Base-by-base conservation (phyloP, 2,113 vertebrate genomes). In the Brachypodius melanocephalos region DNA sequence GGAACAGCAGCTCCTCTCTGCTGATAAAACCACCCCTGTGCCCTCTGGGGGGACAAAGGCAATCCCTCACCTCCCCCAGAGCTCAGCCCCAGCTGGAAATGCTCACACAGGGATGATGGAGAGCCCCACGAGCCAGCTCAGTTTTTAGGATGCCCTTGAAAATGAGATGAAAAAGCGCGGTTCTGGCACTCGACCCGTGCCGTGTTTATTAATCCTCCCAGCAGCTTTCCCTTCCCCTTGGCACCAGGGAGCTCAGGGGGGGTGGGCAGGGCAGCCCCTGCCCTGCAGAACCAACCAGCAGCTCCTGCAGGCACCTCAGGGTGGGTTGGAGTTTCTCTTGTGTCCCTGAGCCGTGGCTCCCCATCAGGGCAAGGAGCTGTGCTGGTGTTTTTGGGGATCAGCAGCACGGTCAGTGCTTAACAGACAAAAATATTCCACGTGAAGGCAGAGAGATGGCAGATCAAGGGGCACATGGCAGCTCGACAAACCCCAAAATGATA, bases 111-210 rank as follows among this genome's bases (percentile, higher is more conserved):
- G 75, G 90, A 87, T 85, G 97, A 77, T 63, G 1, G 78, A 92
- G 93, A 90, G 89, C 3, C 3, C 75, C 12, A 26, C 25, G 21
- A 83, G 84, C 5, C n/a, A 95, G 75, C 96, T 97, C 89, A 78
- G 13, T 83, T 95, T 90, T 66, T 55, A 12, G 95, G 52, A 65
- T 9, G 89, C 68, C 97, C 97, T 97, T 97, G 97, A 91, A 97
- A 97, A 97, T 32, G 78, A 97, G 96, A 96, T 94, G 85, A 85
- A 97, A 97, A 95, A 8, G 14, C 85, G 28, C 2, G 17, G 65
- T 83, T 94, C 74, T 77, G 51, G 91, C 88, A 94, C 88, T 77
- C 94, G 71, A 16, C 57, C 11, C 8, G 58, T 32, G 76, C 32
- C 38, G 28, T n/a, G 45, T 92, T 96, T 94, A 88, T 97, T 94